These are phyloP conservation scores for Campoletis raptor DNA, from an alignment of 2,888 invertebrate species.

Conservation along the genomic window DNA sequence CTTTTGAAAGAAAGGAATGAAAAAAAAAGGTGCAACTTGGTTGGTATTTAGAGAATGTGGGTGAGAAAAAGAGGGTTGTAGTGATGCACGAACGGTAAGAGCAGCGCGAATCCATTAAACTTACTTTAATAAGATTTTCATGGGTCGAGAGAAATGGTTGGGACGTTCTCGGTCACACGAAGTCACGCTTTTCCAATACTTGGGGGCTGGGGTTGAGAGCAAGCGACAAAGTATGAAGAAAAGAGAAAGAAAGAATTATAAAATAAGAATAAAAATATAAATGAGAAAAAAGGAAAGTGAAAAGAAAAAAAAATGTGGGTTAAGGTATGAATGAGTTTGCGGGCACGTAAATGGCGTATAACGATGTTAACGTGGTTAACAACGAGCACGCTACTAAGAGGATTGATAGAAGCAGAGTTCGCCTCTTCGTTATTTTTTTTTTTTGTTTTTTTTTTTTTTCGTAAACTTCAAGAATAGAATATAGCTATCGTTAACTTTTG, in stretches of 20 bases:
- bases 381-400: constrained; percentile 54
- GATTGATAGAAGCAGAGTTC: constrained; percentile 32
- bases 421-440: constrained; percentile 1
- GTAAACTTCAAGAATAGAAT: constrained; percentile 3
- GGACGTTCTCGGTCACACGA: constrained; percentile 60
- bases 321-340: constrained; percentile 14
- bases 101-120: constrained; percentile 70
- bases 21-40: constrained; percentile 1
- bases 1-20: neutral
- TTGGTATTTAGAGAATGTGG: neutral
- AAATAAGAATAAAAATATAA: constrained; percentile 36
- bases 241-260: constrained; percentile 15
- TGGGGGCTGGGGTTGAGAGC: constrained; percentile 21
- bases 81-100: constrained; percentile 46
- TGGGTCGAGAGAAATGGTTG: constrained; percentile 55
- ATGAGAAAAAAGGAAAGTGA: constrained; percentile 22
- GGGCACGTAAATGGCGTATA: constrained; percentile 60
- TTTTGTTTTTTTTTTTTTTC: neutral
- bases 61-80: constrained; percentile 60
- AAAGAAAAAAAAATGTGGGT: constrained; percentile 1
- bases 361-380: constrained; percentile 61
- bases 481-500: constrained; percentile 28
- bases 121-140: constrained; percentile 72
- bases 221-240: constrained; percentile 37
- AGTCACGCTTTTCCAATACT: constrained; percentile 69